phyloP scores from a whole-genome alignment of 1,140 invertebrate species.

The Cephus cinctus region DNA sequence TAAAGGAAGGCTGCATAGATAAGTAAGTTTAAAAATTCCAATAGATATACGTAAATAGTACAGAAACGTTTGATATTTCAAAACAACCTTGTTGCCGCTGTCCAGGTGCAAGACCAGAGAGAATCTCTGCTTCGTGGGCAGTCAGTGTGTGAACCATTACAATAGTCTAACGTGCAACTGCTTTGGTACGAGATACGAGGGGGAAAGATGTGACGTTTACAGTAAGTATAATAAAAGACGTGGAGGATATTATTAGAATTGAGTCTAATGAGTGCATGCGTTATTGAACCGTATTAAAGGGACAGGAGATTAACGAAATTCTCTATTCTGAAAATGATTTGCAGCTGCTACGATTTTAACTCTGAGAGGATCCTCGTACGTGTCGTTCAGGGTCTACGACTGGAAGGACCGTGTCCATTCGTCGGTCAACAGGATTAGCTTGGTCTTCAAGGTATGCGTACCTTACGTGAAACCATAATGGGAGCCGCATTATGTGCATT shows the following conservation, averaged over 20 bases:
- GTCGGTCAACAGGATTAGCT: constrained; percentile 79
- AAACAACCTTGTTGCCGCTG: too few species aligned
- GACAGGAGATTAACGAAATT: constrained; percentile 5
- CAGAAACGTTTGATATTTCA: neutral
- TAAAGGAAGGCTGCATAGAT: constrained; percentile 79
- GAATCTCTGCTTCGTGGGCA: constrained; percentile 81
- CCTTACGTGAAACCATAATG: too few species aligned
- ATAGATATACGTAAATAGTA: neutral
- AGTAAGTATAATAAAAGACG: constrained; percentile 68
- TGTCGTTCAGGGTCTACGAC: constrained; percentile 89
- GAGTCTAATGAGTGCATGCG: too few species aligned
- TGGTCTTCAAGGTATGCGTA: constrained; percentile 84
- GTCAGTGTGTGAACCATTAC: constrained; percentile 86
- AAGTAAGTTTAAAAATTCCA: constrained; percentile 55
- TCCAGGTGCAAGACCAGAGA: constrained; percentile 69
- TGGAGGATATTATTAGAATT: too few species aligned
- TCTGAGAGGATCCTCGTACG: constrained; percentile 85
- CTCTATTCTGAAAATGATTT: constrained; percentile 33
- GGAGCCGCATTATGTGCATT: too few species aligned
- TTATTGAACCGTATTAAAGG: constrained; percentile 23
- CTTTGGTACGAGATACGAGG: constrained; percentile 88
- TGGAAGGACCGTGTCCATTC: constrained; percentile 90
- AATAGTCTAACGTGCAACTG: constrained; percentile 84
- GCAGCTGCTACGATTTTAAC: constrained; percentile 84
- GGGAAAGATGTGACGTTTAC: constrained; percentile 85